Percentiles rank a stretch among this genome's conserved stretches.
phyloP scores from a whole-genome alignment of 2,888 invertebrate species.

The Thereva unica region DNA sequence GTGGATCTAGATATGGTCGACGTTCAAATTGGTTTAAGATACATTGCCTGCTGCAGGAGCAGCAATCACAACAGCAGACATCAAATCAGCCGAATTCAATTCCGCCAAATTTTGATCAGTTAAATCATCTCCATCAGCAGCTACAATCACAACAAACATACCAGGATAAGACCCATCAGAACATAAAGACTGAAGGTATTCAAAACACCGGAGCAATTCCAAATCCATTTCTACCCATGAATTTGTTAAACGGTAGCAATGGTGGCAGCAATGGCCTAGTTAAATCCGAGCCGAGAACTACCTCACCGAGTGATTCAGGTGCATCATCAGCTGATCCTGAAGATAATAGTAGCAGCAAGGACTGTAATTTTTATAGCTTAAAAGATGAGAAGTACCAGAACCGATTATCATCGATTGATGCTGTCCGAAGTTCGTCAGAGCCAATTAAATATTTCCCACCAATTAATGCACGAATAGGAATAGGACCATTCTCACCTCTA shows the following conservation, averaged over 20 bases:
- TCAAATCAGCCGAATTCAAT: constrained; percentile 49
- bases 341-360: constrained; percentile 54
- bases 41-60: constrained; percentile 84
- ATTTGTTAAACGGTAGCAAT: constrained; percentile 42
- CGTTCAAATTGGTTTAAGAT: constrained; percentile 95
- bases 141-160: constrained; percentile 34
- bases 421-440: constrained; percentile 39
- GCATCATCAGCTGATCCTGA: constrained; percentile 79
- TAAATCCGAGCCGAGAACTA: constrained; percentile 31
- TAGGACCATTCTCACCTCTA: constrained; percentile 4
- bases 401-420: constrained; percentile 16
- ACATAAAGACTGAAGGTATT: constrained; percentile 52
- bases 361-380: constrained; percentile 40
- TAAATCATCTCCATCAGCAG: constrained; percentile 30
- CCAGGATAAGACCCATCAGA: constrained; percentile 45
- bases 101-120: constrained; percentile 63
- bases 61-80: constrained; percentile 63
- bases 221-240: constrained; percentile 48
- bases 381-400: constrained; percentile 35
- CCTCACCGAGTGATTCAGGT: constrained; percentile 63
- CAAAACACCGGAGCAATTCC: constrained; percentile 43
- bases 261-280: constrained; percentile 16
- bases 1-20: constrained; percentile 85
- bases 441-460: constrained; percentile 36
- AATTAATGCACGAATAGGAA: constrained; percentile 4